These are phyloP conservation scores for Drosophila rellima DNA, from an alignment of 2,888 invertebrate species.

Conservation along the genomic window DNA sequence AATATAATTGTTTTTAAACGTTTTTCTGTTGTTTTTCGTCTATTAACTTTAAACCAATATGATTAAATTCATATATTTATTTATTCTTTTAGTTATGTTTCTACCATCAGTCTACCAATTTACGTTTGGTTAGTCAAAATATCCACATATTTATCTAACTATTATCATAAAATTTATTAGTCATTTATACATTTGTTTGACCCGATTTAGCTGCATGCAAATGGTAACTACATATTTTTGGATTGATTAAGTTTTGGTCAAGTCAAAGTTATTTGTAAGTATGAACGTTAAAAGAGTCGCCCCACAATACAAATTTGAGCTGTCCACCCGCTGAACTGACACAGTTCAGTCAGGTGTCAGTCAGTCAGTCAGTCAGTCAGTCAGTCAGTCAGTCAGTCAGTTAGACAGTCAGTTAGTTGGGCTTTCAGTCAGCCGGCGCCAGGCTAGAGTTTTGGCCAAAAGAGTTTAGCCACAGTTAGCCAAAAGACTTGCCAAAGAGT, in stretches of 20 bases:
- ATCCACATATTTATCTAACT: conserved; percentile 1
- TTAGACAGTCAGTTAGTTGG: conserved; percentile 32
- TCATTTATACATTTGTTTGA: conserved; percentile 29
- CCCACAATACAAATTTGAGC: conserved; percentile 44
- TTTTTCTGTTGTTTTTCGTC: background rate
- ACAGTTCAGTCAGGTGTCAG: conserved; percentile 69
- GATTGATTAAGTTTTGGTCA: conserved; percentile 20
- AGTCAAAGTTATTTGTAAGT: conserved; percentile 17
- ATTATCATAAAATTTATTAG: conserved; percentile 16
- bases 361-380: conserved; percentile 29
- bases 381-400: conserved; percentile 9
- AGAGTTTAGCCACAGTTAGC: conserved; percentile 19
- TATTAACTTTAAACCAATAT: background rate
- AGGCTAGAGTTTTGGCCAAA: conserved; percentile 13
- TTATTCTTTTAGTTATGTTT: background rate
- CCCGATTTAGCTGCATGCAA: conserved; percentile 26
- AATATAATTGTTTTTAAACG: background rate
- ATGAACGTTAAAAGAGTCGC: conserved; percentile 50
- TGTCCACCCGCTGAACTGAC: conserved; percentile 52
- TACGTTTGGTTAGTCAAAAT: background rate
- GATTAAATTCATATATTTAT: background rate
- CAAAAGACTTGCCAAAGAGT: conserved; percentile 30
- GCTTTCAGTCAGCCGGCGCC: conserved; percentile 39
- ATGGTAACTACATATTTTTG: conserved; percentile 22
- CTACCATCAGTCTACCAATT: background rate